Evolutionary conservation across 2,888 invertebrate genomes (phyloP), one percentile per base, ranked within the genome.

Genomic region (Molanna angustata): DNA sequence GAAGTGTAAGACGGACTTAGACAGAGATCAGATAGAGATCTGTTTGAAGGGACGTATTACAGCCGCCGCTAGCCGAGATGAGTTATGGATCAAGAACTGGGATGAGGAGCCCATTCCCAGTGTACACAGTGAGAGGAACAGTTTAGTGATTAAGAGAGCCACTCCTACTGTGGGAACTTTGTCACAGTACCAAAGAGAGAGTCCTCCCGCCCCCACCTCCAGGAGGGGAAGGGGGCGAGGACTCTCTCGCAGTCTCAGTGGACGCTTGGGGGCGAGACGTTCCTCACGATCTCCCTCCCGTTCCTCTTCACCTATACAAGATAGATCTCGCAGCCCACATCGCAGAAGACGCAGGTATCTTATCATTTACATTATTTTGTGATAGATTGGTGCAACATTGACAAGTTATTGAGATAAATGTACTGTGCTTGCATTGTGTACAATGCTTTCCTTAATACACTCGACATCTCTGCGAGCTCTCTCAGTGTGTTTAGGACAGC

Each of bases 21-120:
- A 97, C 68, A 90, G 93, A 68, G 94, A 96, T 75, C 88, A 92
- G 72, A 92, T 97, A 54, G 94, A 96, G 69, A 90, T 92, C 60
- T 91, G 93, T 64, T 78, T 99, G 52, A 95, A 95, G 71, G 94
- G 94, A 32, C 91, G 95, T 73, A 88, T 98, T 58, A 94, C 93
- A 47, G 85, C 89, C 52, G 90, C 95, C 13, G 91, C 94, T 41
- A 88, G 88, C 66, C 88, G 88, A 64, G 92, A 92, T 58, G 88
- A 90, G 61, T 80, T 94, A 39, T 88, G 88, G 83, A 85, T 86
- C 1, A 90, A 93, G 66, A 92, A 98, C 74, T 99, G 99, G 99
- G 88, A 88, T 63, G 85, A 83, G 59, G 97, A 98, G 69, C 91
- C 95, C 21, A 80, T 97, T 61, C 97, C 97, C 35, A 90, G 86